Conservation (phyloP, 2,113 vertebrate genomes). For the Tringa solitaria region DNA sequence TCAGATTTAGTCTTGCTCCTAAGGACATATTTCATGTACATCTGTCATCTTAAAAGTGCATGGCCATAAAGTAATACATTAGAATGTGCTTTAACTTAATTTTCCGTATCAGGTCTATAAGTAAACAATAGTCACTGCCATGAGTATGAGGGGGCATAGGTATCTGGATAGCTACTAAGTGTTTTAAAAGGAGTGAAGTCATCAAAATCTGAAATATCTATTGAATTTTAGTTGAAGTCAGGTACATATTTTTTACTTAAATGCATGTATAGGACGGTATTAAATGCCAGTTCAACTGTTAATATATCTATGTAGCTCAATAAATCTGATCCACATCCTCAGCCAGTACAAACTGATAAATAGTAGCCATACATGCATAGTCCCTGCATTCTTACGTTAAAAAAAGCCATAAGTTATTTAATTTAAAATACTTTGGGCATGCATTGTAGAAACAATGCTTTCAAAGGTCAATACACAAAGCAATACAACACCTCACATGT, state of each 20-base stretch:
- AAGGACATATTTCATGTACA: neutral
- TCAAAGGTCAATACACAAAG: neutral
- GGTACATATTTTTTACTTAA: neutral
- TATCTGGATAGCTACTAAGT: neutral
- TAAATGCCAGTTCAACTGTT: neutral
- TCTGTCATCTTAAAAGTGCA: neutral
- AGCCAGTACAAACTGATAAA: neutral
- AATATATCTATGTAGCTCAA: neutral
- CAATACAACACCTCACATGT: neutral
- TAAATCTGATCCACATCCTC: neutral
- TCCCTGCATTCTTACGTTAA: neutral
- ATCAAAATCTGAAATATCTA: neutral
- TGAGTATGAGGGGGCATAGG: neutral
- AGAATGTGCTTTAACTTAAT: neutral
- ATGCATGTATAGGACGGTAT: neutral
- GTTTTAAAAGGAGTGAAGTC: neutral
- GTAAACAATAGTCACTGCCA: neutral
- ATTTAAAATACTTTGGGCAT: neutral
- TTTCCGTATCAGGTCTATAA: neutral
- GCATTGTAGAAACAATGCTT: neutral
- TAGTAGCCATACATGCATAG: neutral
- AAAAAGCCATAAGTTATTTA: neutral
- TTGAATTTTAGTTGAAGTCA: neutral
- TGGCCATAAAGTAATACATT: neutral
- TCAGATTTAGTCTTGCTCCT: neutral